Percentiles rank a stretch among this genome's conserved stretches.
Evolutionary conservation across 2,888 invertebrate genomes (phyloP).

Genomic region (Cinara cedri): DNA sequence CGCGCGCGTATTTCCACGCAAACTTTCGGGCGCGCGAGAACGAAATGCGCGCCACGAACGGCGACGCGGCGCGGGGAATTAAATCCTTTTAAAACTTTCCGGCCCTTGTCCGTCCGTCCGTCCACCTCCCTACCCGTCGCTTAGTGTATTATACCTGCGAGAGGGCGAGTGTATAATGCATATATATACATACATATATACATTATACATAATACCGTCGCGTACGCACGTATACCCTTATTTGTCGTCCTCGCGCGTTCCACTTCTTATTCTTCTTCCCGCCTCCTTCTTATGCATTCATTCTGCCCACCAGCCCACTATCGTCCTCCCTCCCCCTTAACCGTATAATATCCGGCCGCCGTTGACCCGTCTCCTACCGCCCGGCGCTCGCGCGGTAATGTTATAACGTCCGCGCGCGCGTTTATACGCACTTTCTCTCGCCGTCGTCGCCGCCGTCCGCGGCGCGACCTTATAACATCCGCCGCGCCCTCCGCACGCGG

Average conservation of each 20-base stretch:
- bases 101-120: conserved; percentile 48
- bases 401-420: neutral
- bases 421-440: conserved; percentile 25
- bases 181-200: neutral
- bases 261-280: conserved; percentile 27
- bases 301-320: conserved; percentile 26
- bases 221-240: too few species aligned
- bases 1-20: neutral
- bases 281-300: neutral
- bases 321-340: neutral
- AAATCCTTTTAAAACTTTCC: conserved; percentile 59
- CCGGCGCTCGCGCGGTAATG: too few species aligned
- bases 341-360: neutral
- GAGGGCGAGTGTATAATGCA: too few species aligned
- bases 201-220: too few species aligned
- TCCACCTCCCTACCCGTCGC: neutral
- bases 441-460: conserved; percentile 51
- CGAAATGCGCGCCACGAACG: too few species aligned
- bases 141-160: too few species aligned
- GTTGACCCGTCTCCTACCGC: neutral
- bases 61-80: conserved; percentile 23
- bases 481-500: conserved; percentile 11
- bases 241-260: conserved; percentile 13
- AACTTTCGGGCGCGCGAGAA: too few species aligned
- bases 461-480: too few species aligned